Base-by-base conservation (phyloP, 1,140 invertebrate species). In the Ostrea denselamellosa region DNA sequence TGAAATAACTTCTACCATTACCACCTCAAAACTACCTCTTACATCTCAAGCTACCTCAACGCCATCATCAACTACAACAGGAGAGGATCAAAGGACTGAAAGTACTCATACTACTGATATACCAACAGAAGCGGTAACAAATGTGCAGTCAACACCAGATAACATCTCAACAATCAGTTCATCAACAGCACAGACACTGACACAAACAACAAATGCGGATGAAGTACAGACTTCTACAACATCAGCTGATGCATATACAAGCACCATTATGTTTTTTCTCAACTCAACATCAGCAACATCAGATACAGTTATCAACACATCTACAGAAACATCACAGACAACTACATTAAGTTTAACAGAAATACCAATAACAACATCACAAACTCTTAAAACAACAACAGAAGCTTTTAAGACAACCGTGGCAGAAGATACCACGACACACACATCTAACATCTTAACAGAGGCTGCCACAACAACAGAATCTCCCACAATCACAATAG, bases 1-100 rank as follows among this genome's bases (percentile, higher is more conserved):
- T 34, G 68, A 77, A 77, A 77, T 77, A 77, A 77, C 25, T 77
- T 77, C 68, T 77, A 77, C 68, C 68, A 71, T 71, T 71, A 25
- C 68, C 25, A 77, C 68, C n/a, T 62, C 58, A 62, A 62, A 62
- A 62, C 58, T 62, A 77, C 68, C 25, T 77, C 68, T 28, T 77
- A 25, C 22, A 77, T 77, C 68, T 77, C 68, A 77, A 77, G 8
- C 68, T 77, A 77, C 82, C 19, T 51, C 82, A 83, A 83, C 82
- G 8, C 51, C 53, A 10, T 54, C 34, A 83, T 83, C 82, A 22
- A 54, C 82, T 52, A 28, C 82, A n/a, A 19, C 82, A 53, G 82
- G 14, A 19, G 82, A 83, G 9, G 19, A 52, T 53, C 82, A 83
- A 54, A 83, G 51, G 44, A 53, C 82, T 52, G 82, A 52, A 14